Percentiles rank a stretch among this genome's conserved stretches.
These are phyloP conservation scores for Orchestia grillus DNA, from an alignment of 1,140 invertebrate genomes.

Conservation along the genomic window DNA sequence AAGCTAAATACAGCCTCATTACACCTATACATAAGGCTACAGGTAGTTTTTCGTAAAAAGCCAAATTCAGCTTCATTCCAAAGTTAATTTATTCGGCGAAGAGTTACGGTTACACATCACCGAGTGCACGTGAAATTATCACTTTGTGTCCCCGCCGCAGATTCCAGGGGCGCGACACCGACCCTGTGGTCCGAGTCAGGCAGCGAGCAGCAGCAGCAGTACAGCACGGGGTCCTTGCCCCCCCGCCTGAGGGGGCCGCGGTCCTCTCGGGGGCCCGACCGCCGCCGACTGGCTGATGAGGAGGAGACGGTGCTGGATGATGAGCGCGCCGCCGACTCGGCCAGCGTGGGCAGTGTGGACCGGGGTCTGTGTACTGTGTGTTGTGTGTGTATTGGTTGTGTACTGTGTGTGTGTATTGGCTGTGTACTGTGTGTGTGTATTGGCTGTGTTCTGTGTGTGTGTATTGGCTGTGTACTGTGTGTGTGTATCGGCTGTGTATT, in stretches of 20 bases:
- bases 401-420: background rate
- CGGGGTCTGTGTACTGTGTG: background rate
- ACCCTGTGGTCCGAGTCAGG: background rate
- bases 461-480: background rate
- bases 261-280: background rate
- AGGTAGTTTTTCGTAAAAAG: no score
- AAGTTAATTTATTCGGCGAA: no score
- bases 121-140: background rate
- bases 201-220: background rate
- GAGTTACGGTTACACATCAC: background rate
- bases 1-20: no score
- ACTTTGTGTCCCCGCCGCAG: background rate
- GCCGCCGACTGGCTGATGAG: background rate
- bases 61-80: no score
- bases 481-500: background rate
- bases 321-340: slow-evolving; percentile 3
- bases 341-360: slow-evolving; percentile 47
- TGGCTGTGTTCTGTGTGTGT: background rate
- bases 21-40: no score
- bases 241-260: background rate
- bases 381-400: background rate
- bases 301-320: background rate
- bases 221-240: slow-evolving; percentile 38
- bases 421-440: background rate
- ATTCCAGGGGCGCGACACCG: slow-evolving; percentile 2